Evolutionary conservation across 1,140 invertebrate species (phyloP).

Genomic region (Diachasma alloeum): DNA sequence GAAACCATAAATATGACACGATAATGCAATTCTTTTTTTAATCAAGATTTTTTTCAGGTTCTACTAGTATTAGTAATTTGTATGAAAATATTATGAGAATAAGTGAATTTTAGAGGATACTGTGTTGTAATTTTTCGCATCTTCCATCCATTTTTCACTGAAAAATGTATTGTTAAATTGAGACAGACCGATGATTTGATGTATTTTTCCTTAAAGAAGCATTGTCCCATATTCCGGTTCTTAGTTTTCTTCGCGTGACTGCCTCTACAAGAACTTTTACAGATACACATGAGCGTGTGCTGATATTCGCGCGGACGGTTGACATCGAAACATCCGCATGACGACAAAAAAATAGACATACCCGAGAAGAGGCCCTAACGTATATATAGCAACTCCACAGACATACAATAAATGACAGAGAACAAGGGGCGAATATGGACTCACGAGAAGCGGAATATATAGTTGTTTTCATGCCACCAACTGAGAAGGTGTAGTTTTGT

Average conservation of each 20-base stretch:
- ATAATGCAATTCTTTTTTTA: background rate
- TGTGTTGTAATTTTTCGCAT: background rate
- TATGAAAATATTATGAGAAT: background rate
- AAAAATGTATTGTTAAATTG: background rate
- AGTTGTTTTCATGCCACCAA: background rate
- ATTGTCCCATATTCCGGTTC: constrained; percentile 12
- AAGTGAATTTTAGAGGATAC: background rate
- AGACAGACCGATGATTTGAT: background rate
- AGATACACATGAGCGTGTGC: background rate
- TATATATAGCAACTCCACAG: background rate
- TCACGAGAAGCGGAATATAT: background rate
- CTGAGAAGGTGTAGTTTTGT: background rate
- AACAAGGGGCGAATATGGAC: background rate
- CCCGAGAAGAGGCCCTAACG: background rate
- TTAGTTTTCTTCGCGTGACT: constrained; percentile 29
- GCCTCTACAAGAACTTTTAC: background rate
- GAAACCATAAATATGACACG: background rate
- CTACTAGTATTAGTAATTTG: background rate
- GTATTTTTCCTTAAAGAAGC: background rate
- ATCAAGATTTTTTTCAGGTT: background rate
- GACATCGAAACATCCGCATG: constrained; percentile 15
- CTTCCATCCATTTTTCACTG: background rate
- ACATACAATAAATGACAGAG: background rate
- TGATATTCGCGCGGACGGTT: constrained; percentile 19
- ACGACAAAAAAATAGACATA: background rate